Evolutionary conservation across 2,797 vertebrate species (phyloP).

Genomic region (Enteromius radiatus): DNA sequence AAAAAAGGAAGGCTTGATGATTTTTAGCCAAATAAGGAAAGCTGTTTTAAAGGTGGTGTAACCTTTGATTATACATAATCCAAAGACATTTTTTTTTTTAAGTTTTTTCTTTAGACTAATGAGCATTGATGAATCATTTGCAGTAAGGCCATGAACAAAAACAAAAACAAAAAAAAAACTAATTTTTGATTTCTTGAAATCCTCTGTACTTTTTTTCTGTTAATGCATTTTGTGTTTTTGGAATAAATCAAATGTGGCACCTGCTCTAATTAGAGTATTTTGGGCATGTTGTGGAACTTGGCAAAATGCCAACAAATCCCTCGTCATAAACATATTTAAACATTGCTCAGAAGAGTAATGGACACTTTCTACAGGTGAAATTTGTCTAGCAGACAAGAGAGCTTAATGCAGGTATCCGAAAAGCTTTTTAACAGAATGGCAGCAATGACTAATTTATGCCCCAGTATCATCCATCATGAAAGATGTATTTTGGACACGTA

Average conservation of each 20-base stretch:
- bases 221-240: not conserved
- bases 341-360: slow-evolving; percentile 7
- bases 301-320: not conserved
- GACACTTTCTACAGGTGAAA: slow-evolving; percentile 1
- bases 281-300: not conserved
- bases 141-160: not conserved
- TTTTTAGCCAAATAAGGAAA: not conserved
- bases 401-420: slow-evolving; percentile 24
- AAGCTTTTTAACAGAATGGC: not conserved
- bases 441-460: slow-evolving; percentile 15
- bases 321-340: not conserved
- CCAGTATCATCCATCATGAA: slow-evolving; percentile 39
- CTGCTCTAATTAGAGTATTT: not conserved
- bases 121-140: slow-evolving; percentile 4
- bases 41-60: not conserved
- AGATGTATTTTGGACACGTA: slow-evolving; percentile 10
- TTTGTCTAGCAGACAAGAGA: slow-evolving; percentile 34
- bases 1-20: not conserved
- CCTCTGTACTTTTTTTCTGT: not conserved
- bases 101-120: not conserved
- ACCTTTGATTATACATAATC: slow-evolving; percentile 8
- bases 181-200: not conserved
- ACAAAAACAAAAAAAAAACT: not conserved
- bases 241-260: not conserved
- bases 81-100: not conserved